Evolutionary conservation across 2,797 vertebrate species (phyloP).

Genomic region (Etheostoma perlongum): DNA sequence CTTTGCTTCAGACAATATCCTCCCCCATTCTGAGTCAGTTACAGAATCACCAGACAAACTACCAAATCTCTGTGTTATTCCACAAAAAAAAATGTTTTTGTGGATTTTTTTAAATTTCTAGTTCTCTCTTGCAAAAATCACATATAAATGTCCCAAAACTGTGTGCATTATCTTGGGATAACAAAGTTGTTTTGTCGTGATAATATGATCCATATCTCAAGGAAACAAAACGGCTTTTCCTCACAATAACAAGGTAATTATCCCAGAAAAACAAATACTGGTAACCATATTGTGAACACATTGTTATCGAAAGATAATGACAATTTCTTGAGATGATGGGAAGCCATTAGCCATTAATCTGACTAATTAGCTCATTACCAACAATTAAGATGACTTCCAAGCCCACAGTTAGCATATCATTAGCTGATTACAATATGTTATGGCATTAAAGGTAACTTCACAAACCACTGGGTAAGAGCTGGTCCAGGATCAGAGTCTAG

Average conservation of each 20-base stretch:
- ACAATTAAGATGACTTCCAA: background rate
- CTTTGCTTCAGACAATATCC: constrained; percentile 23
- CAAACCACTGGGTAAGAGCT: background rate
- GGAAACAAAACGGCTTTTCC: too few relatives aligned
- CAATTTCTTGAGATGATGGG: background rate
- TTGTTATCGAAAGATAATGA: too few relatives aligned
- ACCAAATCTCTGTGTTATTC: background rate
- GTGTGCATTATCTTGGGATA: too few relatives aligned
- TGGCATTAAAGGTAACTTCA: too few relatives aligned
- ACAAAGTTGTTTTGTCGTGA: background rate
- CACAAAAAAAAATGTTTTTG: background rate
- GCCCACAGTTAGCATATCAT: background rate
- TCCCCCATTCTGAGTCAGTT: constrained; percentile 4
- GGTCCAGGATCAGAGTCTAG: background rate
- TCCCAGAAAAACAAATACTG: background rate
- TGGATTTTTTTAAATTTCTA: background rate
- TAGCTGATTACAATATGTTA: background rate
- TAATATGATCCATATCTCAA: background rate
- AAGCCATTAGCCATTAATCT: background rate
- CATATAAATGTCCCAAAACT: background rate
- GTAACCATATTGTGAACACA: background rate
- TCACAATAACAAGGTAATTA: background rate
- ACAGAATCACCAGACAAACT: constrained; percentile 6
- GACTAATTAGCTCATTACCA: background rate
- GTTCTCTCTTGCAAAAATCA: background rate